Evolutionary conservation across 2,888 invertebrate species (phyloP), one percentile per base, ranked within the genome.

Genomic region (Leucophora obtusa): DNA sequence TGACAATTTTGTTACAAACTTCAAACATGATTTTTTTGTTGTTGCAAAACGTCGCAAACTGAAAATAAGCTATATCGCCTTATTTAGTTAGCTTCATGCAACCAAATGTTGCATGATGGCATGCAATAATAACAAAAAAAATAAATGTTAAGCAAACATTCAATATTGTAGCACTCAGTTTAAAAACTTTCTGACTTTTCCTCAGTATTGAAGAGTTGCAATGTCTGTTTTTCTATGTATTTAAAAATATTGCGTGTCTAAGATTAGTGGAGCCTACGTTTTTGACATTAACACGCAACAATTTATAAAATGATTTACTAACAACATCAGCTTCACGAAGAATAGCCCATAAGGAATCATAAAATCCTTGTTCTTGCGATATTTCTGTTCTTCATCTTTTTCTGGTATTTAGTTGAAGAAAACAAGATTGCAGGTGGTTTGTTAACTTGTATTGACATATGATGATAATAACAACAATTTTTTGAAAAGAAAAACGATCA

Each of bases 1-100:
- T 81, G 77, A 77, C 76, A 81, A 73, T 81, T 81, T 73, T 73
- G 76, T 81, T 77, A 81, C 73, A 74, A 70, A 76, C 75, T 70
- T 72, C 35, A 66, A 76, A 72, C 82, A 71, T 73, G 73, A 35
- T 51, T 47, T 74, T 74, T 65, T 53, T 47, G 1, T 35, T 8
- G 7, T 38, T 38, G 59, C 53, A 50, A 47, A n/a, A n/a, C n/a
- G n/a, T n/a, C n/a, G n/a, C n/a, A 47, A 38, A 60, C 0, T 54
- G 43, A 50, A 28, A 60, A 28, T 24, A 11, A 21, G 11, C 21
- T 17, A 47, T 54, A 43, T 24, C 43, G 28, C 24, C 28, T 47
- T 28, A 28, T 28, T 58, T 47, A 69, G 68, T 69, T 62, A 54
- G 71, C 50, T 77, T 66, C 6, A 65, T 69, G 72, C 50, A 38